Evolutionary conservation across 2,888 invertebrate genomes (phyloP), one percentile per base, ranked within the genome.

Genomic region (Emmelina monodactyla): DNA sequence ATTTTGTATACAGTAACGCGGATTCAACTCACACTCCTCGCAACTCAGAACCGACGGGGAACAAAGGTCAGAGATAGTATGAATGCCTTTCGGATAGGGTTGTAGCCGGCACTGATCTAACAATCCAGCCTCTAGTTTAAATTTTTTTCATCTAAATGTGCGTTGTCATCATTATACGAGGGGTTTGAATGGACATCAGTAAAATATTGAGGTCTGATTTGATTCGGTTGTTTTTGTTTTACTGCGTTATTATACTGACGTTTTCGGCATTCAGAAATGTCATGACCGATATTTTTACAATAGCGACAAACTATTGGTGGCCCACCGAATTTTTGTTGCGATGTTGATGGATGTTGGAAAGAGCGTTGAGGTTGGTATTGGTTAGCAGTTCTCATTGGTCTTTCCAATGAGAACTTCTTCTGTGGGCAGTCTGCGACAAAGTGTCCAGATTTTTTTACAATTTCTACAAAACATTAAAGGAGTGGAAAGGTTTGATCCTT

Each of bases 231-330:
- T n/a, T 12, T 11, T 12, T n/a, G 16, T 14, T 36, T 31, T 14
- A n/a, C 7, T 2, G 15, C 28, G n/a, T 37, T 32, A 28, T 37
- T 37, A 22, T 14, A 30, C 16, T 22, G n/a, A n/a, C n/a, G n/a
- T n/a, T n/a, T 25, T n/a, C 35, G 2, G 22, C 10, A 16, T 35
- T 33, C 33, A 38, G 35, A 2, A 38, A 14, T 3, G 31, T 32
- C 28, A 12, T 32, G 35, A 10, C 32, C 35, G 5, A n/a, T 14
- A 5, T 16, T 32, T 13, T 32, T 36, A 16, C 35, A 36, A 12
- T 36, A 32, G 3, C n/a, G n/a, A 12, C 31, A 28, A 10, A n/a
- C 14, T 16, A 22, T 33, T 6, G 33, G 22, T 4, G 25, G 22
- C 6, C 19, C 19, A 19, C 19, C 19, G 14, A 25, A 28, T 10